phyloP scores from a whole-genome alignment of 2,888 invertebrate species.

The Oscheius myriophilus region DNA sequence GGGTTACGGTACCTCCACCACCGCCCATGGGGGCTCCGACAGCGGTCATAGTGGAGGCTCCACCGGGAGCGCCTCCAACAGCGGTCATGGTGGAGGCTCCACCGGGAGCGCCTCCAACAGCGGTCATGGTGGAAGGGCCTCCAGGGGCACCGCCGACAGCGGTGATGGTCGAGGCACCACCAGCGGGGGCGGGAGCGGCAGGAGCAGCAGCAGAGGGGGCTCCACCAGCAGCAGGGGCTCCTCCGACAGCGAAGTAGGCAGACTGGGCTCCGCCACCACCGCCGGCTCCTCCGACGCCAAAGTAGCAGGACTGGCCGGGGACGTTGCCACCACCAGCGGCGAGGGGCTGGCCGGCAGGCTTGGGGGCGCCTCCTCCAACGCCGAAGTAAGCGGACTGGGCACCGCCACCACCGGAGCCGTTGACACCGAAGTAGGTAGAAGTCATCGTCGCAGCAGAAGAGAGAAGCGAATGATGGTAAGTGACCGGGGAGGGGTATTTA shows the following conservation, averaged over 20 bases:
- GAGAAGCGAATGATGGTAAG: too few species aligned
- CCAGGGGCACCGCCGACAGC: constrained; percentile 34
- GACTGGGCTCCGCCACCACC: constrained; percentile 46
- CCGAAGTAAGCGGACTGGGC: constrained; percentile 44
- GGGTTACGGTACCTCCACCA: too few species aligned
- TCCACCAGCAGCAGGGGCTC: constrained; percentile 39
- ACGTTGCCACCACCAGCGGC: constrained; percentile 24
- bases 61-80: constrained; percentile 15
- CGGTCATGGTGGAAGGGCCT: constrained; percentile 28
- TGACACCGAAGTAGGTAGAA: too few species aligned
- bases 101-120: constrained; percentile 7
- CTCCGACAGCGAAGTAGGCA: constrained; percentile 53
- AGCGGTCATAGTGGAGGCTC: constrained; percentile 14
- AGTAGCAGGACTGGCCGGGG: constrained; percentile 42
- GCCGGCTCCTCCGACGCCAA: constrained; percentile 39
- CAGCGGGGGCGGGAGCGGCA: constrained; percentile 32
- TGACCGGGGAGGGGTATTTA: too few species aligned
- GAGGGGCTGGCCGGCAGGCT: neutral
- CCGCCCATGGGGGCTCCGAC: constrained; percentile 29
- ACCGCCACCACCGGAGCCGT: too few species aligned
- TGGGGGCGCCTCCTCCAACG: constrained; percentile 41
- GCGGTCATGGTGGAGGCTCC: constrained; percentile 26
- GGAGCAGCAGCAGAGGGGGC: constrained; percentile 12
- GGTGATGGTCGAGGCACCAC: constrained; percentile 3
- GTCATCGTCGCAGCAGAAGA: too few species aligned